Evolutionary conservation across 2,888 invertebrate genomes (phyloP).

Genomic region (Caenorhabditis japonica): DNA sequence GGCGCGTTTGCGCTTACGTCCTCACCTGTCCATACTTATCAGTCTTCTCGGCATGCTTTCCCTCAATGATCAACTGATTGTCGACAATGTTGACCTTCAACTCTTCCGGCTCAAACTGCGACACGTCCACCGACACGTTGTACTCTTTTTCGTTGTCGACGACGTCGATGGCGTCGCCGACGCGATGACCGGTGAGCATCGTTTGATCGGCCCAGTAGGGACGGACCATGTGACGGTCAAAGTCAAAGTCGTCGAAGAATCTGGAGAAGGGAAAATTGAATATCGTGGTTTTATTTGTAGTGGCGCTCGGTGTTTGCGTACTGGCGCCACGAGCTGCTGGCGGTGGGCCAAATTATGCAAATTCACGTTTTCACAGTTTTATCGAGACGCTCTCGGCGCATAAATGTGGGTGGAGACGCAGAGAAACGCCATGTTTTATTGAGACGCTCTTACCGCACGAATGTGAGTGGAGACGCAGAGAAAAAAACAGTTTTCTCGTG

Average conservation of each 20-base stretch:
- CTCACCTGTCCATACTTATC: conserved; percentile 67
- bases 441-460: no score
- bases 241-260: conserved; percentile 70
- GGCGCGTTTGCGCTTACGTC: no score
- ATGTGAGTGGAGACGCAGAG: no score
- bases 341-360: no score
- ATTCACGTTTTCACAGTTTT: no score
- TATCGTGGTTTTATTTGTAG: no score
- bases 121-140: conserved; percentile 67
- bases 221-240: conserved; percentile 63
- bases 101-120: conserved; percentile 70
- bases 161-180: conserved; percentile 69
- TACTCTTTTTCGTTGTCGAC: conserved; percentile 63
- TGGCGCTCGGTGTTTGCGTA: no score
- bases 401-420: no score
- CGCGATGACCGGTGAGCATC: conserved; percentile 64
- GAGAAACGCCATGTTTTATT: no score
- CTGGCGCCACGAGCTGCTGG: no score
- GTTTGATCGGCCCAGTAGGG: conserved; percentile 70
- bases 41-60: conserved; percentile 68
- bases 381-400: no score
- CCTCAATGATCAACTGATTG: conserved; percentile 68
- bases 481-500: no score
- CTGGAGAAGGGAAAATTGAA: conserved; percentile 6
- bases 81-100: conserved; percentile 71